Percentiles rank a stretch among this genome's conserved stretches.
phyloP scores from a whole-genome alignment of 2,888 invertebrate species.

The Drosophila niveifrons region DNA sequence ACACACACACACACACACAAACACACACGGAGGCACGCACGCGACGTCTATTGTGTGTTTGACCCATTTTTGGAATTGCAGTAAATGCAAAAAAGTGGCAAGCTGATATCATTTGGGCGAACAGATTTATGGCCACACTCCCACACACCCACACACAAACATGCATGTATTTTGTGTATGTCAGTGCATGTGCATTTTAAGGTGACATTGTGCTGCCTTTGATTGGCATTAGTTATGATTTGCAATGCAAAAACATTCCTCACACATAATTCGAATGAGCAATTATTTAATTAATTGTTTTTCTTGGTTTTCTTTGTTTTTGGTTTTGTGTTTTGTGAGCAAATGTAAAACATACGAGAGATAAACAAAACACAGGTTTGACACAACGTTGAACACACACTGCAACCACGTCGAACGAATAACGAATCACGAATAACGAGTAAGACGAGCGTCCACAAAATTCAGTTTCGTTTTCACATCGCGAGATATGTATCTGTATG shows the following conservation, averaged over 20 bases:
- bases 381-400: conserved; percentile 38
- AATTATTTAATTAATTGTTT: not conserved
- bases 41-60: conserved; percentile 52
- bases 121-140: conserved; percentile 18
- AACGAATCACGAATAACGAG: conserved; percentile 30
- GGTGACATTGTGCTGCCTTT: conserved; percentile 38
- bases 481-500: conserved; percentile 41
- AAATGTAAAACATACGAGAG: conserved; percentile 21
- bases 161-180: not conserved
- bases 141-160: not conserved
- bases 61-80: conserved; percentile 58
- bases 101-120: conserved; percentile 27
- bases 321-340: not conserved
- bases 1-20: conserved; percentile 13
- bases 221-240: conserved; percentile 25
- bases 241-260: not conserved
- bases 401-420: conserved; percentile 22
- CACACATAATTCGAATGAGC: not conserved
- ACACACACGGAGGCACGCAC: conserved; percentile 1
- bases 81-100: conserved; percentile 29
- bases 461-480: conserved; percentile 32
- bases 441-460: conserved; percentile 29
- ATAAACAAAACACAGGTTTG: conserved; percentile 11
- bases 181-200: conserved; percentile 22
- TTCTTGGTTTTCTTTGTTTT: not conserved